Evolutionary conservation across 1,140 invertebrate species (phyloP), one percentile per base, ranked within the genome.

Genomic region (Latrodectus geometricus): DNA sequence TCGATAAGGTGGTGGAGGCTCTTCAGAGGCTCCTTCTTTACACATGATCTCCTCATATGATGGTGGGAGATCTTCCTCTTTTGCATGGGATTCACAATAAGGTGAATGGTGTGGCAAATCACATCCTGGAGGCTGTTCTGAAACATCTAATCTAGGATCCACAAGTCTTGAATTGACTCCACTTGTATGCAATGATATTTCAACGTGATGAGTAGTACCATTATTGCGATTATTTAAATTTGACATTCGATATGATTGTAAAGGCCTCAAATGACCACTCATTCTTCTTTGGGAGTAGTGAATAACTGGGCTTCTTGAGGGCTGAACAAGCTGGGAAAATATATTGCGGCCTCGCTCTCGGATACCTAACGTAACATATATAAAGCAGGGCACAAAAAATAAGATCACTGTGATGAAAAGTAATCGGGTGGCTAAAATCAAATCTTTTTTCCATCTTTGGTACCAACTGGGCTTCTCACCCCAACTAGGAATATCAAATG

Each of bases 301-400:
- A 11, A 86, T 66, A n/a, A 61, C 73, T 54, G 83, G 83, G 15
- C 66, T 77, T 49, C 74, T 56, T 12, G 74, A 61, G n/a, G 74
- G 83, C 15, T 77, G 83, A 8, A 78, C 83, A 70, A 86, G 56
- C 50, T 86, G 83, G 11, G 74, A 77, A 61, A 86, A 86, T 9
- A 86, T 4, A 48, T 70, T 73, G 0, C 83, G 73, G 14, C 83
- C 76, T 9, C 83, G 74, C 23, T 86, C 83, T 23, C 83, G 74
- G 20, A 86, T 72, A 8, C 83, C 83, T 15, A 78, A 66, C 7
- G 83, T 86, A 17, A 86, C 83, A 50, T 86, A 86, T n/a, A 86
- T 78, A 48, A 86, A 86, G 52, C 83, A 86, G 2, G 83, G 83
- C n/a, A 86, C 83, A 15, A 86, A 86, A 49, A 86, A 86, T 7